Conservation (phyloP, 2,797 vertebrate species). For the Phrynocephalus vlangalii region DNA sequence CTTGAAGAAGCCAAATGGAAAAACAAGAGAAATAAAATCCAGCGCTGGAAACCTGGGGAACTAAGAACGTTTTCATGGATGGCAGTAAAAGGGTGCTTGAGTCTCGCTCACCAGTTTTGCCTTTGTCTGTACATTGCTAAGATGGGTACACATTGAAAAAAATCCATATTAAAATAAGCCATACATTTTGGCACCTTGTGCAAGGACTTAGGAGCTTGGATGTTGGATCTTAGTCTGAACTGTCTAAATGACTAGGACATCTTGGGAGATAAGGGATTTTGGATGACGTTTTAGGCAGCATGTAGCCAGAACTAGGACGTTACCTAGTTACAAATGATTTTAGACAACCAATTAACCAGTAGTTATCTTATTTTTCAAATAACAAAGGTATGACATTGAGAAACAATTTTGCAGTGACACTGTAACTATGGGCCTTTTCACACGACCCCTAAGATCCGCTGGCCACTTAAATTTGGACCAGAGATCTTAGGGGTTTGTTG, state of each 20-base stretch:
- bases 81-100: not conserved
- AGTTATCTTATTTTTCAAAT: too few species aligned
- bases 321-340: too few species aligned
- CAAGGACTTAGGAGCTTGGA: not conserved
- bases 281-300: too few species aligned
- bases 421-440: too few species aligned
- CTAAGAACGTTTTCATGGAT: conserved; percentile 15
- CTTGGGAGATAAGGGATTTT: too few species aligned
- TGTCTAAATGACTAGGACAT: not conserved
- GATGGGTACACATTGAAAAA: not conserved
- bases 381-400: too few species aligned
- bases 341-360: too few species aligned
- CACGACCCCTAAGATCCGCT: too few species aligned
- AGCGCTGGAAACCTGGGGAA: not conserved
- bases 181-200: not conserved
- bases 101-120: not conserved
- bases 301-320: too few species aligned
- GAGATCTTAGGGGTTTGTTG: too few species aligned
- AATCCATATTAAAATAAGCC: not conserved
- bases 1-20: conserved; percentile 16
- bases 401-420: too few species aligned
- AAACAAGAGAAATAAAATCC: conserved; percentile 20
- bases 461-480: too few species aligned
- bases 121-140: not conserved
- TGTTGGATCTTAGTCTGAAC: not conserved